Percentiles rank a stretch among this genome's conserved stretches.
These are phyloP conservation scores for Tricholaema leucomelas DNA, from an alignment of 2,113 vertebrate species.

Conservation along the genomic window DNA sequence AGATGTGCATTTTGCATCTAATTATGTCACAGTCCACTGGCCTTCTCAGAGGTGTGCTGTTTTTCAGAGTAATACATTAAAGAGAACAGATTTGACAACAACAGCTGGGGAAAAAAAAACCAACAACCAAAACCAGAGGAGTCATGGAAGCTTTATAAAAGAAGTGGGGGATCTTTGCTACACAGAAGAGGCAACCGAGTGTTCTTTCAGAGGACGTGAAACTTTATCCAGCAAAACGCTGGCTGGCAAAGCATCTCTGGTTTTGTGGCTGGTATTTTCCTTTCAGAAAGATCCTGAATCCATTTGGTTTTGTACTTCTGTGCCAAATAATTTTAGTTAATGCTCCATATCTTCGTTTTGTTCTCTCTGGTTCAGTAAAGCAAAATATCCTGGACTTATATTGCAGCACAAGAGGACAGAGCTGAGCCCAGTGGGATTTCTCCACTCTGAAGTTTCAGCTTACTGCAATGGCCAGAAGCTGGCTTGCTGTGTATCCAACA, in stretches of 20 bases:
- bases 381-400: neutral
- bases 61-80: slow-evolving; percentile 70
- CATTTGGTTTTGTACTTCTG: neutral
- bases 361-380: neutral
- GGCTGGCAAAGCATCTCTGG: neutral
- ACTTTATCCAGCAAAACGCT: neutral
- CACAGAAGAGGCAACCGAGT: neutral
- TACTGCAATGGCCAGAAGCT: neutral
- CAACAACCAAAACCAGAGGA: neutral
- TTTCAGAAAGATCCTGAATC: neutral
- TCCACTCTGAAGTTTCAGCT: neutral
- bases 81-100: slow-evolving; percentile 70
- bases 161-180: neutral
- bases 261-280: neutral
- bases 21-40: slow-evolving; percentile 55
- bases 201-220: neutral
- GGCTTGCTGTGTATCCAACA: neutral
- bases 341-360: neutral
- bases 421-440: neutral
- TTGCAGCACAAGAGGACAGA: fast-evolving
- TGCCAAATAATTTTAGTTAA: neutral
- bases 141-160: neutral
- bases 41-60: slow-evolving; percentile 60
- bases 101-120: slow-evolving; percentile 22
- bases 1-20: slow-evolving; percentile 61